Percentiles rank a stretch among this genome's conserved stretches.
Conservation (phyloP, 2,888 invertebrate species). For the Tipula vernalis region DNA sequence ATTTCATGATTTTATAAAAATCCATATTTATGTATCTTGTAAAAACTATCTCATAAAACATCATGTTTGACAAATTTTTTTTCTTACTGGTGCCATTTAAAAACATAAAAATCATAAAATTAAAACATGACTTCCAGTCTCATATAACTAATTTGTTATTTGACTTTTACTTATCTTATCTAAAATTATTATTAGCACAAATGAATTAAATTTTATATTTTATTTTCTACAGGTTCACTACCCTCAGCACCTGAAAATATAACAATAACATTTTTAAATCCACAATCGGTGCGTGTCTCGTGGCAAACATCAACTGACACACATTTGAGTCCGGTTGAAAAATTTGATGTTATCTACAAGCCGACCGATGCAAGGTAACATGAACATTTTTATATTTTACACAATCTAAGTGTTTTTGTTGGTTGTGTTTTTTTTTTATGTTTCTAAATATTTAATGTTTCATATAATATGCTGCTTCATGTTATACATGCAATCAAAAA, state of each 20-base stretch:
- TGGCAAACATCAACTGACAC: slow-evolving; percentile 74
- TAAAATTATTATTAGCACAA: too few relatives aligned
- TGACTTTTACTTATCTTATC: too few relatives aligned
- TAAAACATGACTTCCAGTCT: too few relatives aligned
- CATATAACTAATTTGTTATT: too few relatives aligned
- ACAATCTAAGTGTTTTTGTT: background rate
- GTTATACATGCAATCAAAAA: background rate
- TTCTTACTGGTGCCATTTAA: too few relatives aligned
- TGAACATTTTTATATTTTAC: slow-evolving; percentile 8
- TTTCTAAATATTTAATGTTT: background rate
- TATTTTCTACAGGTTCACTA: slow-evolving; percentile 50
- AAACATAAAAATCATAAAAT: too few relatives aligned
- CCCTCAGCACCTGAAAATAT: slow-evolving; percentile 74
- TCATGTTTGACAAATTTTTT: too few relatives aligned
- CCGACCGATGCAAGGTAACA: slow-evolving; percentile 82
- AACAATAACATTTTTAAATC: slow-evolving; percentile 76
- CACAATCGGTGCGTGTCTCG: slow-evolving; percentile 72
- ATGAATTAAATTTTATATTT: background rate
- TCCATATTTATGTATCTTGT: too few relatives aligned
- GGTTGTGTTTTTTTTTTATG: background rate
- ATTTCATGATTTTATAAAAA: too few relatives aligned
- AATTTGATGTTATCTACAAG: slow-evolving; percentile 84
- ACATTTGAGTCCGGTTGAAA: slow-evolving; percentile 49
- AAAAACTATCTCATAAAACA: too few relatives aligned
- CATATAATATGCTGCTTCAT: background rate